Evolutionary conservation across 2,113 vertebrate genomes (phyloP).

Genomic region (Riparia riparia): DNA sequence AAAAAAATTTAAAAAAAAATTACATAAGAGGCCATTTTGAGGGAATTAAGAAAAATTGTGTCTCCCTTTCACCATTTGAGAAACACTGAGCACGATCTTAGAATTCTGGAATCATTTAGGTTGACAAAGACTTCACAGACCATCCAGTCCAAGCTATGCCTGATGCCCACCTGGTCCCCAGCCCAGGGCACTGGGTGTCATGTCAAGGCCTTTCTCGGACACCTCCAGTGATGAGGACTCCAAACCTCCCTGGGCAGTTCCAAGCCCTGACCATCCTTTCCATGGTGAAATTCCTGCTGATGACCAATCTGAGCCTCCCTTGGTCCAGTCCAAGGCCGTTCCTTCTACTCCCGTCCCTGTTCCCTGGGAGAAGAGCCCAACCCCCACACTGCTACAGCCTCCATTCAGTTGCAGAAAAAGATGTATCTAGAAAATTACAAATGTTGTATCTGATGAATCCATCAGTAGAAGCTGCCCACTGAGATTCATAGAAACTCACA

Average conservation of each 20-base stretch:
- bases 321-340: accelerated
- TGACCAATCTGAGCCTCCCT: accelerated
- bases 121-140: neutral
- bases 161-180: accelerated
- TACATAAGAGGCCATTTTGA: neutral
- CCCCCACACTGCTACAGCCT: accelerated
- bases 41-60: neutral
- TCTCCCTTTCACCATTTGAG: neutral
- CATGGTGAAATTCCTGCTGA: neutral
- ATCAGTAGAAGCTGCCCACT: accelerated
- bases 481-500: too few relatives aligned
- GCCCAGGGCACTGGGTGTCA: neutral
- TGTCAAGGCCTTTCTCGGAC: accelerated
- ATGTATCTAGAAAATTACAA: neutral
- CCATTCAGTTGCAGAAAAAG: accelerated
- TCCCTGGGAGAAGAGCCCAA: accelerated
- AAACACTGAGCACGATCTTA: neutral
- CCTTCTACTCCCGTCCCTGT: neutral
- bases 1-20: neutral
- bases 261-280: neutral
- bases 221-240: neutral
- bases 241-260: neutral
- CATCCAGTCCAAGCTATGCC: accelerated
- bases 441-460: neutral
- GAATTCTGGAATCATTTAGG: neutral